Base-by-base conservation (phyloP, 1,140 invertebrate genomes). In the Oreohelix idahoensis region DNA sequence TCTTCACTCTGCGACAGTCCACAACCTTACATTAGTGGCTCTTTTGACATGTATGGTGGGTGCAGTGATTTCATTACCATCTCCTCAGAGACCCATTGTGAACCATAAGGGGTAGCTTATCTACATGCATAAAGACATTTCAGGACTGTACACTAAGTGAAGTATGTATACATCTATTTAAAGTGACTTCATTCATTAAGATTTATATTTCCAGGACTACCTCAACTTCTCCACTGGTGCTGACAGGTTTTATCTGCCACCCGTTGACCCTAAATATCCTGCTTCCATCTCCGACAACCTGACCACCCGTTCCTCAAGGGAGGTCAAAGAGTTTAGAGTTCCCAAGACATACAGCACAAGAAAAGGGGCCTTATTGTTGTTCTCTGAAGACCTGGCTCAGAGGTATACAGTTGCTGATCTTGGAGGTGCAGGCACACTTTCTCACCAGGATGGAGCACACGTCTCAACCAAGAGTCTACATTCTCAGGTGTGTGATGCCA, bases 321-420 rank as follows among this genome's bases (percentile, higher is more conserved):
- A 82, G n/a, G 51, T 74, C 45, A 58, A 86, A 45, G 83, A 91
- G 45, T 85, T 89, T 15, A 69, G 87, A 32, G 83, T 93, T 32
- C 92, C 92, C 2, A 93, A 93, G 80, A 93, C 92, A 63, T 93
- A 92, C 81, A 92, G 89, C 11, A 93, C 92, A 2, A 82, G 92
- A 15, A 92, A 90, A 86, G 92, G 92, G n/a, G 91, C 92, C 0
- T 79, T 93, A 36, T 79, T 93, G 35, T 79, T 93, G n/a, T 93
- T 91, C 79, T 92, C 91, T 20, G 92, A 93, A 85, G 91, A 93
- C 76, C 82, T 90, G 79, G 90, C 90, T 0, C 83, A 86, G 15
- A 87, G 83, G 36, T 84, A 85, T 8, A 82, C 63, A 51, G 70
- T 84, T 29, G 8, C 51, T 17, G 79, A 85, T 0, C 58, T 10